Percentiles rank a stretch among this genome's conserved stretches.
These are phyloP conservation scores for Antheraea pernyi DNA, from an alignment of 1,140 invertebrate genomes.

Conservation along the genomic window DNA sequence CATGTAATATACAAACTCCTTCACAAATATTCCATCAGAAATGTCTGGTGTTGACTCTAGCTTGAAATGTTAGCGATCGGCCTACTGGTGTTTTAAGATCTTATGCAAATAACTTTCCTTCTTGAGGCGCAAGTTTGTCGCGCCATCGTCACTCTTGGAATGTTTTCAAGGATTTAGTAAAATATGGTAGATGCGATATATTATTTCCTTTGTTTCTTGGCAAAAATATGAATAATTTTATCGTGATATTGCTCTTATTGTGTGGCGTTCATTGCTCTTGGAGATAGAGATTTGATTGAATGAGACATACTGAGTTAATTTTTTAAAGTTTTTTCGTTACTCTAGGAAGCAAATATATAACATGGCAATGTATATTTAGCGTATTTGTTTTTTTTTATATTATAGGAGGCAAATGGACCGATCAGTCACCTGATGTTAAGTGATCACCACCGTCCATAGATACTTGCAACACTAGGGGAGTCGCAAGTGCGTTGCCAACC, in stretches of 20 bases:
- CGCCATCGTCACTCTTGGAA: constrained; percentile 30
- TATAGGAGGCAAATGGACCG: too few species aligned
- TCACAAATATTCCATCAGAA: constrained; percentile 46
- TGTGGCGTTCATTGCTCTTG: neutral
- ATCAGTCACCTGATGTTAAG: too few species aligned
- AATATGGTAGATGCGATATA: constrained; percentile 16
- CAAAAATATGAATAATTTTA: neutral
- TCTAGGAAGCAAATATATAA: too few species aligned
- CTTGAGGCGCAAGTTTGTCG: constrained; percentile 51
- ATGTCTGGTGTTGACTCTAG: constrained; percentile 50
- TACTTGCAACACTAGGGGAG: too few species aligned
- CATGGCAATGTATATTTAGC: too few species aligned
- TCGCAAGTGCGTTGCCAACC: too few species aligned
- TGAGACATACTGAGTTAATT: too few species aligned
- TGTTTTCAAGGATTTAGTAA: constrained; percentile 20
- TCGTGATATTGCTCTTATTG: neutral
- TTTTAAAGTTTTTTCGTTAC: too few species aligned
- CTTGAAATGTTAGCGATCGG: constrained; percentile 59
- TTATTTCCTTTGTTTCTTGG: neutral
- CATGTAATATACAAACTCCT: constrained; percentile 15
- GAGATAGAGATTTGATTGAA: neutral
- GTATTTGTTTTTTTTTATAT: too few species aligned
- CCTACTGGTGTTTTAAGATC: constrained; percentile 69
- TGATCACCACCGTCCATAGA: too few species aligned
- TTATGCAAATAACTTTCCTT: constrained; percentile 59